Percentiles rank a stretch among this genome's conserved stretches.
Evolutionary conservation across 2,797 vertebrate genomes (phyloP).

Genomic region (Zenarchopterus dispar): DNA sequence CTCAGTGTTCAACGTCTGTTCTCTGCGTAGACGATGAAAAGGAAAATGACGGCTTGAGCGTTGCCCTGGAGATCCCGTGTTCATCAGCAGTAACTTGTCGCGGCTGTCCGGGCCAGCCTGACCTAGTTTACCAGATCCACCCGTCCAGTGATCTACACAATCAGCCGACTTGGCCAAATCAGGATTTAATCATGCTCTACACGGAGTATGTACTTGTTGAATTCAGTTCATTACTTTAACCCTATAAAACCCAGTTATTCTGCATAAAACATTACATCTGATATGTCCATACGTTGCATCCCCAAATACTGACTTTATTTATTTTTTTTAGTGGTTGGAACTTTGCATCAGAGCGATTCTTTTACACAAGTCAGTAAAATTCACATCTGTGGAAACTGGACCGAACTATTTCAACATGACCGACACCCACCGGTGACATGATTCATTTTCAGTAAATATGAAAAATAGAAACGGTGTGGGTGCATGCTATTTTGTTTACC

Average conservation of each 20-base stretch:
- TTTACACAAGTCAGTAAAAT: background rate
- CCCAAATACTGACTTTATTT: too few species aligned
- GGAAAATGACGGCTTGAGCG: background rate
- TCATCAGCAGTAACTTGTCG: slow-evolving; percentile 2
- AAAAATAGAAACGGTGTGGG: too few species aligned
- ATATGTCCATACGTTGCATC: background rate
- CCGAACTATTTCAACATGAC: background rate
- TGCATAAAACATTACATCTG: background rate
- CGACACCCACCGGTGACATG: too few species aligned
- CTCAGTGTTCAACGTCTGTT: slow-evolving; percentile 20
- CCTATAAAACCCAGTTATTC: slow-evolving; percentile 13
- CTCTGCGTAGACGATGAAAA: slow-evolving; percentile 29
- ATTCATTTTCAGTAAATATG: too few species aligned
- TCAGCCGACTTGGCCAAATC: slow-evolving; percentile 17
- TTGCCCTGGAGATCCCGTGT: background rate
- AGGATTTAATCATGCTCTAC: slow-evolving; percentile 40
- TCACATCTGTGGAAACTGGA: background rate
- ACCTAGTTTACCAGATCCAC: slow-evolving; percentile 41
- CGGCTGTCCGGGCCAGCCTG: slow-evolving; percentile 19
- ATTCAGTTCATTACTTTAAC: slow-evolving; percentile 2
- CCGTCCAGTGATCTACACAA: slow-evolving; percentile 41
- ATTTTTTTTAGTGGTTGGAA: too few species aligned
- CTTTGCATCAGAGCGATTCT: too few species aligned
- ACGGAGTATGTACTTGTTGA: slow-evolving; percentile 9
- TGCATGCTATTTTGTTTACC: slow-evolving; percentile 58